A percentile compares a stretch with the other conserved stretches of the same genome.
Evolutionary conservation across 2,888 invertebrate genomes (phyloP).

Genomic region (Conistra vaccinii): DNA sequence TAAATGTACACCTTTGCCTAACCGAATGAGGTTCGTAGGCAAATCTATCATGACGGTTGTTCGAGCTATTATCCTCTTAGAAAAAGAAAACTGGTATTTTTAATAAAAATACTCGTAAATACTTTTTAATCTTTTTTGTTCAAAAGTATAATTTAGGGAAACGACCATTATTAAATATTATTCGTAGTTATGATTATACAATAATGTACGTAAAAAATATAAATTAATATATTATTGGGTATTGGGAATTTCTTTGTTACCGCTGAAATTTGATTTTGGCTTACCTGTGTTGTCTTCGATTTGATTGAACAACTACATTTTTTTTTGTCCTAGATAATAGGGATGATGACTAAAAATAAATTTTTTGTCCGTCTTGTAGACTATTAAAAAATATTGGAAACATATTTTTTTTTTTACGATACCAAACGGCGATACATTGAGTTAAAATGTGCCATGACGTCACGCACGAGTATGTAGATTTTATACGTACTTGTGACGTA

Average conservation of each 20-base stretch:
- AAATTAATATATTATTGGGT: conserved; percentile 30
- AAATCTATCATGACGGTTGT: neutral
- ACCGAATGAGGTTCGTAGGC: conserved; percentile 37
- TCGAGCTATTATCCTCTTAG: neutral
- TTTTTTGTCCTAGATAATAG: neutral
- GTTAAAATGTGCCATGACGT: too few relatives aligned
- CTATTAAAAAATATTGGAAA: too few relatives aligned
- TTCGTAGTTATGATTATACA: conserved; percentile 34
- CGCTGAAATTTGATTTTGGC: conserved; percentile 61
- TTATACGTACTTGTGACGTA: too few relatives aligned
- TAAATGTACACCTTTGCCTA: conserved; percentile 44
- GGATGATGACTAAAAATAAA: too few relatives aligned
- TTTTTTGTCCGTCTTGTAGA: too few relatives aligned
- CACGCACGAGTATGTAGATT: too few relatives aligned
- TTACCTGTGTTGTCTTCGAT: neutral
- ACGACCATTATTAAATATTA: conserved; percentile 36
- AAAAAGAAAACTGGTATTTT: neutral
- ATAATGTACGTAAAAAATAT: conserved; percentile 30
- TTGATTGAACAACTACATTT: neutral
- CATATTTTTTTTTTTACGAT: too few relatives aligned
- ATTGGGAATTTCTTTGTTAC: conserved; percentile 34
- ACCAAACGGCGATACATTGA: too few relatives aligned
- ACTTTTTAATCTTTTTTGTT: neutral
- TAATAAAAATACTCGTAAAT: neutral
- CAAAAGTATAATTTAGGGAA: conserved; percentile 29